A percentile compares a stretch with the other conserved stretches of the same genome.
phyloP scores from a whole-genome alignment of 2,797 vertebrate genomes.

The Eupleurogrammus muticus region DNA sequence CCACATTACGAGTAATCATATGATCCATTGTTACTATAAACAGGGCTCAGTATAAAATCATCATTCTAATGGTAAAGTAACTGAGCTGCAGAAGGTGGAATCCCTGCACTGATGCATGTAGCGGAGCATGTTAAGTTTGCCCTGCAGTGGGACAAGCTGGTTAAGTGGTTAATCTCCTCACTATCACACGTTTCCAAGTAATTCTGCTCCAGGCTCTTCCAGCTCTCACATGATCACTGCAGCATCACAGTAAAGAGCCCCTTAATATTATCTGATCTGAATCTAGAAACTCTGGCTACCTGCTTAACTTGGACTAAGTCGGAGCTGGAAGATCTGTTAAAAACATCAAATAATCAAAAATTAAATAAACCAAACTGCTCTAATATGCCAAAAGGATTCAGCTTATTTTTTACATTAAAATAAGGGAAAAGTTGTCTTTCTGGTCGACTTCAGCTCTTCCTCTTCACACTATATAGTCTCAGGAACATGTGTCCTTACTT shows the following conservation, averaged over 20 bases:
- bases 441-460: too few relatives aligned
- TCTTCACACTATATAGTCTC: too few relatives aligned
- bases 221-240: slow-evolving; percentile 14
- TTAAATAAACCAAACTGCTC: too few relatives aligned
- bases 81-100: not conserved
- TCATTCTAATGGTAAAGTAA: slow-evolving; percentile 18
- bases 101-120: slow-evolving; percentile 5
- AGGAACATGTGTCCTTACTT: too few relatives aligned
- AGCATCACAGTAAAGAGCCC: slow-evolving; percentile 1
- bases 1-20: not conserved
- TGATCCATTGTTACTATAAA: not conserved
- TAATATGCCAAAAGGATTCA: too few relatives aligned
- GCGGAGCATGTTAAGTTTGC: slow-evolving; percentile 25
- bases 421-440: too few relatives aligned
- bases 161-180: slow-evolving; percentile 23
- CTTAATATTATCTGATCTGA: not conserved
- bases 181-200: slow-evolving; percentile 17
- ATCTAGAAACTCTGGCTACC: not conserved
- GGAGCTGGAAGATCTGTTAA: not conserved
- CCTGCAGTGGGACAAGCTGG: slow-evolving; percentile 19
- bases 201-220: not conserved
- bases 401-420: too few relatives aligned
- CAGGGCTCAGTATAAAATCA: not conserved
- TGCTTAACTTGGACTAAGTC: not conserved
- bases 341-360: too few relatives aligned